Conservation (phyloP, 1,140 invertebrate species). For the Caenorhabditis inopinata region DNA sequence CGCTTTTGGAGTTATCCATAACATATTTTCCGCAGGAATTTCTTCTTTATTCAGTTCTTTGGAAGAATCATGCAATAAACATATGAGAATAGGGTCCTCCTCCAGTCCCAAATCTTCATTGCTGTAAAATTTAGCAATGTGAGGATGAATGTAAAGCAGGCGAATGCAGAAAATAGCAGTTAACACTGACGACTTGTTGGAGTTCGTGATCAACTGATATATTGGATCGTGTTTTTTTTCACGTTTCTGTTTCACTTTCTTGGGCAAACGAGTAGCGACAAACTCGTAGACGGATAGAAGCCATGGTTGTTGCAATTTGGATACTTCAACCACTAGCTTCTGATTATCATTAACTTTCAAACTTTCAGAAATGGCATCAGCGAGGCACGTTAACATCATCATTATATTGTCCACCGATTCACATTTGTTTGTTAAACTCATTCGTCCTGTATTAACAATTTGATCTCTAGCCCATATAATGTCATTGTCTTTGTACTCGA, state of each 20-base stretch:
- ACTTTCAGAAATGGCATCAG: neutral
- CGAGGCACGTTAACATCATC: neutral
- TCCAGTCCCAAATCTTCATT: neutral
- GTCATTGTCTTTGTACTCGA: neutral
- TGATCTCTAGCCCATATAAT: neutral
- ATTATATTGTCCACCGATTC: conserved; percentile 4
- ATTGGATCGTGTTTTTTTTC: neutral
- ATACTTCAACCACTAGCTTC: neutral
- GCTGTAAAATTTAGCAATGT: neutral
- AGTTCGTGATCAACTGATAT: neutral
- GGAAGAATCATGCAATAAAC: neutral
- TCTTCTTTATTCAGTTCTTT: neutral
- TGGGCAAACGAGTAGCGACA: neutral
- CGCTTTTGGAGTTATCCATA: neutral
- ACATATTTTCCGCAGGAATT: neutral
- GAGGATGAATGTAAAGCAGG: neutral
- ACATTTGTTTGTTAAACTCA: neutral
- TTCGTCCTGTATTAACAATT: neutral
- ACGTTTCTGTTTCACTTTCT: neutral
- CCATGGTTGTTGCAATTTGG: neutral
- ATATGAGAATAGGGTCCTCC: neutral
- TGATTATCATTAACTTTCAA: neutral
- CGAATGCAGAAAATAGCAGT: neutral
- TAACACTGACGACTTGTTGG: neutral
- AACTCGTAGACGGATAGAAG: neutral